Base-by-base conservation (phyloP, 2,888 invertebrate species). In the Dasypolia templi region DNA sequence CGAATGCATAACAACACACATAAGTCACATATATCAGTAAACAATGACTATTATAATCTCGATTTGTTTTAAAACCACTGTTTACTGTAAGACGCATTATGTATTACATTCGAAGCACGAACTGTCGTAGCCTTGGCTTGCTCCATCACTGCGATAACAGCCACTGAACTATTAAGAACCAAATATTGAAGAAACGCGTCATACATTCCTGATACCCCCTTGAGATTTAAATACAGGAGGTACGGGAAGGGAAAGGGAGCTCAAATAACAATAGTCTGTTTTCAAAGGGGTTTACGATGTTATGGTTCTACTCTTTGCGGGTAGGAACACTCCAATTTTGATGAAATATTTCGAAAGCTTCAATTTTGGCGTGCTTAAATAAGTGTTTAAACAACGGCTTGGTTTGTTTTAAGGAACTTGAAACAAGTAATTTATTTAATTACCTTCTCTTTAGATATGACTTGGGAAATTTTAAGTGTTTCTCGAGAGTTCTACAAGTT, bases 41-140 rank as follows among this genome's bases (percentile, higher is more conserved):
- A 86, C 83, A 86, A 84, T 83, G 76, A 83, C 66, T 82, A 81
- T 72, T 81, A 80, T 77, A 81, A 81, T 84, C 71, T 82, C 70
- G 67, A 82, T 81, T 82, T 79, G 79, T 84, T 86, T 83, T 80
- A 87, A 83, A 75, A 74, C 73, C 77, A 72, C 58, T 88, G 88
- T 88, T 88, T 88, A 86, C 81, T 86, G 71, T 86, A 80, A 83
- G 77, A 83, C 86, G 83, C 87, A 81, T 83, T 88, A 85, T 89
- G 87, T 90, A 79, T 88, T 87, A 68, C 74, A 92, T 92, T 92
- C 92, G 71, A 86, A 85, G 91, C 92, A 92, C 91, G 91, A 89
- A 88, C 90, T 85, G 73, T 66, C 62, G 75, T 76, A 88, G 86
- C 91, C 91, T 91, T 91, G 90, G 86, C 87, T 87, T 84, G 83